Percentiles rank a stretch among this genome's conserved stretches.
phyloP scores from a whole-genome alignment of 2,113 vertebrate species.

The Phyllostomus hastatus region DNA sequence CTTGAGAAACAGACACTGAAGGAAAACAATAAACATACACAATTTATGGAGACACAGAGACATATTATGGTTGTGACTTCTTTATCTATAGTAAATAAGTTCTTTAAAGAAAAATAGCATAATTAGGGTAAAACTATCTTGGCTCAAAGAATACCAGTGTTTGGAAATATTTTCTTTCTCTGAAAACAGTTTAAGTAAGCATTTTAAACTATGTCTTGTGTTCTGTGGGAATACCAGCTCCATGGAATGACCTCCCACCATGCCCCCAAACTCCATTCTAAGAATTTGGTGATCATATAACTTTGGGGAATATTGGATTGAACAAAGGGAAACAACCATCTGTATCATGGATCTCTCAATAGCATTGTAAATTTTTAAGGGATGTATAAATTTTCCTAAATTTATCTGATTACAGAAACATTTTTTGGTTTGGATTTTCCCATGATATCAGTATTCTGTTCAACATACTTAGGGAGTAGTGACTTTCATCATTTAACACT shows the following conservation, averaged over 20 bases:
- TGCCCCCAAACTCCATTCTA: background rate
- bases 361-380: background rate
- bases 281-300: background rate
- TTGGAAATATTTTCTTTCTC: conserved; percentile 7
- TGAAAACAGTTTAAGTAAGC: background rate
- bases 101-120: background rate
- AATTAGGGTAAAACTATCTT: background rate
- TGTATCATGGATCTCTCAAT: background rate
- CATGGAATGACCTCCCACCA: background rate
- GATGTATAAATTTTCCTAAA: background rate
- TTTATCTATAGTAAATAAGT: background rate
- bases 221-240: background rate
- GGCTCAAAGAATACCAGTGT: background rate
- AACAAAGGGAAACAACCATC: background rate
- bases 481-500: background rate
- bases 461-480: background rate
- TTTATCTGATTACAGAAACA: background rate
- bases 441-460: background rate
- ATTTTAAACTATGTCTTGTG: background rate
- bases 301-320: background rate
- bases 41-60: background rate
- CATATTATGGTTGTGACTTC: background rate
- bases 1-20: background rate
- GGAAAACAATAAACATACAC: background rate
- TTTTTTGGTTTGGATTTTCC: background rate